phyloP scores from a whole-genome alignment of 2,113 vertebrate species.

The Saguinus imperator region DNA sequence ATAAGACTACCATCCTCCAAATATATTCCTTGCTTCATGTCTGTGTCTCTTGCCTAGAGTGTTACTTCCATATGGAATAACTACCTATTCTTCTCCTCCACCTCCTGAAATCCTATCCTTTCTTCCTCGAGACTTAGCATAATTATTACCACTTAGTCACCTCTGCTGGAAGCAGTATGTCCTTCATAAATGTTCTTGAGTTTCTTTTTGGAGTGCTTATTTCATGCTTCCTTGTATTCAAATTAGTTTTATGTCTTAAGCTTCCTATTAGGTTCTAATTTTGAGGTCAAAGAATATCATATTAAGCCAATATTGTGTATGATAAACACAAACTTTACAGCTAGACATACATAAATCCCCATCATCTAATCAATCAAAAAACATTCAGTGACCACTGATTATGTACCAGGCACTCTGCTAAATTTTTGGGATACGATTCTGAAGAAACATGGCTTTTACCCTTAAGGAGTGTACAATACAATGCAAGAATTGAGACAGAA shows the following conservation, averaged over 20 bases:
- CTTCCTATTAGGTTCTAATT: not conserved
- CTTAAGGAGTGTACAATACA: not conserved
- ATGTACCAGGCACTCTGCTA: not conserved
- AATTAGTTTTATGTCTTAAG: not conserved
- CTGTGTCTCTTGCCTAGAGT: not conserved
- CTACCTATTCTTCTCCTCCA: not conserved
- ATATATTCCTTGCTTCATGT: not conserved
- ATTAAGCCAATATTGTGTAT: not conserved
- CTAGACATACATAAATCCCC: not conserved
- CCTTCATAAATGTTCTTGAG: not conserved
- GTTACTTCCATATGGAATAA: not conserved
- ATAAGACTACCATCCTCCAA: not conserved
- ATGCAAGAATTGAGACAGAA: not conserved
- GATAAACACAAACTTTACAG: not conserved
- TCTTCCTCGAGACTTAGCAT: not conserved
- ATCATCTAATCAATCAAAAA: not conserved
- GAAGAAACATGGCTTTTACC: not conserved
- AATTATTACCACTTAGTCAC: constrained; percentile 13
- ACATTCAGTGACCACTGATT: not conserved
- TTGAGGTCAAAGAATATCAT: not conserved
- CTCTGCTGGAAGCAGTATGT: not conserved
- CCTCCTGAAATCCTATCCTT: not conserved
- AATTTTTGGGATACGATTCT: not conserved
- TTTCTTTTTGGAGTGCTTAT: not conserved
- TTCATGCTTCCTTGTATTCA: not conserved